A percentile compares a stretch with the other conserved stretches of the same genome.
Conservation (phyloP, 2,113 vertebrate species). For the Leuciscus idus region DNA sequence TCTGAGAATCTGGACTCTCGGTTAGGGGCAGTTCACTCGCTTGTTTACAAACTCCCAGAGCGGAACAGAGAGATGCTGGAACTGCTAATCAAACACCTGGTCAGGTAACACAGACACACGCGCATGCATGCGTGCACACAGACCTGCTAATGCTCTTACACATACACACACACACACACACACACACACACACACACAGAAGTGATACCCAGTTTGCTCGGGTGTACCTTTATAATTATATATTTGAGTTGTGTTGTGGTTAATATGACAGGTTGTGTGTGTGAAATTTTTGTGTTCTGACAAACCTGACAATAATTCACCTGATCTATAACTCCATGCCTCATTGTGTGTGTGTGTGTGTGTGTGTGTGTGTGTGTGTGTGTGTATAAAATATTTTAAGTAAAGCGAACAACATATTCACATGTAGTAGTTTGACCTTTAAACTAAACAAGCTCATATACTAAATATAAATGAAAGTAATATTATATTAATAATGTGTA, state of each 20-base stretch:
- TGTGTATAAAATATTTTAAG: background rate
- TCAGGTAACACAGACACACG: slow-evolving; percentile 78
- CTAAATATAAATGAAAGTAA: background rate
- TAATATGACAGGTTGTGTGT: slow-evolving; percentile 20
- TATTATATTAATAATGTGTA: background rate
- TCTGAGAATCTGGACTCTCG: slow-evolving; percentile 92
- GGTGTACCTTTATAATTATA: slow-evolving; percentile 30
- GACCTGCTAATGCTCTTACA: background rate
- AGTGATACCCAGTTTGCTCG: background rate
- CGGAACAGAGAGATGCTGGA: slow-evolving; percentile 93
- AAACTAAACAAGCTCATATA: background rate
- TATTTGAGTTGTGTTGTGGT: background rate
- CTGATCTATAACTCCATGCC: background rate
- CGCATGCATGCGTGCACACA: background rate
- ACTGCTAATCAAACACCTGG: slow-evolving; percentile 89
- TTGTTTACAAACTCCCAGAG: slow-evolving; percentile 92
- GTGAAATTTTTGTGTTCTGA: slow-evolving; percentile 13
- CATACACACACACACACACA: slow-evolving; percentile 53
- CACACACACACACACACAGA: background rate
- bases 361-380: background rate
- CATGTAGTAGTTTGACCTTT: background rate
- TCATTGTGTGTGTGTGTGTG: background rate
- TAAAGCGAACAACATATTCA: background rate
- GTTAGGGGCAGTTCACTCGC: slow-evolving; percentile 89
- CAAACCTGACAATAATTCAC: background rate